A percentile compares a stretch with the other conserved stretches of the same genome.
phyloP scores from a whole-genome alignment of 2,888 invertebrate species.

The Hecatera dysodea region DNA sequence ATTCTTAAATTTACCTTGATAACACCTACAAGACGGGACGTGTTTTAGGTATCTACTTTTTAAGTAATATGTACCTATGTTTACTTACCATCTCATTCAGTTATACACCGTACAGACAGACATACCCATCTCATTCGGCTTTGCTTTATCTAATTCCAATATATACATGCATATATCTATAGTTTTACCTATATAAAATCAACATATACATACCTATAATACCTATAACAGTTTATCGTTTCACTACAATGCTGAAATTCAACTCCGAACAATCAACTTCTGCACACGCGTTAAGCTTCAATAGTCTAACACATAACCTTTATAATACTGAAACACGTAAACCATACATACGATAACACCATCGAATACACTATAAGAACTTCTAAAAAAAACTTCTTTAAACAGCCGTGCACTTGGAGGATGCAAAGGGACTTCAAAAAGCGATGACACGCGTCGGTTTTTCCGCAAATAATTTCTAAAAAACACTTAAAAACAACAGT shows the following conservation, averaged over 20 bases:
- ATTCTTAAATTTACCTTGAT: background rate
- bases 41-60: background rate
- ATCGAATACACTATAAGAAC: slow-evolving; percentile 17
- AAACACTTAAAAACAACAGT: slow-evolving; percentile 63
- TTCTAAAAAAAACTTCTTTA: background rate
- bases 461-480: slow-evolving; percentile 44
- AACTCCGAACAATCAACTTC: slow-evolving; percentile 48
- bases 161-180: slow-evolving; percentile 3
- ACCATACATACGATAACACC: slow-evolving; percentile 26
- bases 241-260: slow-evolving; percentile 32
- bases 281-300: slow-evolving; percentile 39
- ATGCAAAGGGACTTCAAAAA: background rate
- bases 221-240: slow-evolving; percentile 30
- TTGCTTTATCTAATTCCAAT: slow-evolving; percentile 11
- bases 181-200: slow-evolving; percentile 4
- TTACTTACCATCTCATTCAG: slow-evolving; percentile 1
- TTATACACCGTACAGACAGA: slow-evolving; percentile 3
- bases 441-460: background rate
- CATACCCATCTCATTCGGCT: background rate
- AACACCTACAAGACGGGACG: background rate
- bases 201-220: slow-evolving; percentile 46
- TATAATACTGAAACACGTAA: slow-evolving; percentile 24
- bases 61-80: background rate
- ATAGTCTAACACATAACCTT: slow-evolving; percentile 59
- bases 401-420: background rate